phyloP scores from a whole-genome alignment of 2,797 vertebrate species.

The Crax fasciolata region DNA sequence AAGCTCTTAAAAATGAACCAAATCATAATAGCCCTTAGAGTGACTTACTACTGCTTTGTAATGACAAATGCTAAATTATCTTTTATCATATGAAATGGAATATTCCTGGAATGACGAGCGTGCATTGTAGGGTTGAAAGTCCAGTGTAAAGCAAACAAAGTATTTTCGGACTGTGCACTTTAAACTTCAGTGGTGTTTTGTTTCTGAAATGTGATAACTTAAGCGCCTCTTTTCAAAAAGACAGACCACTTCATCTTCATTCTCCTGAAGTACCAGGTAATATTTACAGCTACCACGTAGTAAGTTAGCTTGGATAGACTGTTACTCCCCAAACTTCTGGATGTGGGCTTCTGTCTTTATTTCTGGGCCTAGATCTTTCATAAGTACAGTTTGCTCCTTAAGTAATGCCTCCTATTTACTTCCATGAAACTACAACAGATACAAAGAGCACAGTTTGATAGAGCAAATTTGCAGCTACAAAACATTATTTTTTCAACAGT shows the following conservation, averaged over 20 bases:
- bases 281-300: not conserved
- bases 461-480: too few relatives aligned
- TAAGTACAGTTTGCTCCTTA: not conserved
- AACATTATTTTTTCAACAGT: too few relatives aligned
- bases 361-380: not conserved
- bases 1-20: not conserved
- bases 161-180: constrained; percentile 42
- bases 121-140: constrained; percentile 46
- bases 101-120: constrained; percentile 4
- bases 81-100: not conserved
- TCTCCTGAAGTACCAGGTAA: not conserved
- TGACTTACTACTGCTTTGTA: not conserved
- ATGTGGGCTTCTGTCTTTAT: not conserved
- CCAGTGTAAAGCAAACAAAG: constrained; percentile 51
- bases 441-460: too few relatives aligned
- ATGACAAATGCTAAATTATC: not conserved
- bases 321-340: not conserved
- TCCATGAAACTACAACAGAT: too few relatives aligned
- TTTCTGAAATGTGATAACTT: not conserved
- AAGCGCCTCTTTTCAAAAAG: not conserved
- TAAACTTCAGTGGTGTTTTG: not conserved
- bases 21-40: not conserved
- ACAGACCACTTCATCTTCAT: not conserved
- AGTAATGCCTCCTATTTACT: too few relatives aligned
- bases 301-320: not conserved